phyloP scores from a whole-genome alignment of 2,113 vertebrate species.

The Saimiri boliviensis region DNA sequence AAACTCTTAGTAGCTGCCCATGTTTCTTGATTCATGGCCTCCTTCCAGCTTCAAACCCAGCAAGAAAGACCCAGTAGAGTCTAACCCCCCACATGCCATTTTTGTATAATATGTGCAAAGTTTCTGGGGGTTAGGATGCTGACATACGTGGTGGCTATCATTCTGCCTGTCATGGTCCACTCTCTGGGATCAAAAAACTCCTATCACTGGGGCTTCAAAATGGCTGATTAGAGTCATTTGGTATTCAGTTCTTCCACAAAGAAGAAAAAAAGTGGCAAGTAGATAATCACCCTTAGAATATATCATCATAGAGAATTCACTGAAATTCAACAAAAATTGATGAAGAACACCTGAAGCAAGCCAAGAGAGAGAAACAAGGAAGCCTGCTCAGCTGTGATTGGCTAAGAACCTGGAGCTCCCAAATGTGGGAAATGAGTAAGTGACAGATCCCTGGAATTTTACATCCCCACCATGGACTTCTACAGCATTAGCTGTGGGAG shows the following conservation, averaged over 20 bases:
- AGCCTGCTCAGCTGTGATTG: background rate
- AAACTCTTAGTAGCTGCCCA: background rate
- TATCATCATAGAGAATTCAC: no score
- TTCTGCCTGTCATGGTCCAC: background rate
- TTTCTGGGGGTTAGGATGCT: background rate
- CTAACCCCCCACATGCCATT: background rate
- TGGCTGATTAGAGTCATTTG: background rate
- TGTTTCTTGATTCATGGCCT: background rate
- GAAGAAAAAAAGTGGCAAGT: background rate
- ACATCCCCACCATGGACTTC: background rate
- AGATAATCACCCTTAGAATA: no score
- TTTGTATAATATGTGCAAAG: background rate
- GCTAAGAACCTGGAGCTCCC: background rate
- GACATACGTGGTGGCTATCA: background rate
- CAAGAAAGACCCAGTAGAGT: background rate
- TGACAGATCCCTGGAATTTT: background rate
- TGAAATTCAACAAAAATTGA: no score
- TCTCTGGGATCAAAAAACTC: background rate
- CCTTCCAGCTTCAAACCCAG: background rate
- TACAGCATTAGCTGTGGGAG: background rate
- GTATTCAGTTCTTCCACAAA: background rate
- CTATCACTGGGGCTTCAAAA: background rate
- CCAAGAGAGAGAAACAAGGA: background rate
- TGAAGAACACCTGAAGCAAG: background rate
- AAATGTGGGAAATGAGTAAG: background rate